Base-by-base conservation (phyloP, 2,888 invertebrate genomes). In the Clistopyga incitator region DNA sequence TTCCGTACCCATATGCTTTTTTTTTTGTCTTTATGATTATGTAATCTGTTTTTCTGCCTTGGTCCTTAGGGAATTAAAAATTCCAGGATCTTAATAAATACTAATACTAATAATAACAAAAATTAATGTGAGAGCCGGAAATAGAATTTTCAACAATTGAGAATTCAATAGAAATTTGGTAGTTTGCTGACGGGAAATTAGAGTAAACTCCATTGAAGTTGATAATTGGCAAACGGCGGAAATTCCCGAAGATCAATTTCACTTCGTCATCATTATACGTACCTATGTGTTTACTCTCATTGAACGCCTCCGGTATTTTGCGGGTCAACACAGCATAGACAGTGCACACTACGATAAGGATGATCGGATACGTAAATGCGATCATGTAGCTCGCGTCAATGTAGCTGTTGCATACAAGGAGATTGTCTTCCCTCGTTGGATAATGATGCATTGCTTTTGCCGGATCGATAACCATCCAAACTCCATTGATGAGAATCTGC, bases 271-370 rank as follows among this genome's bases (percentile, higher is more conserved):
- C 45, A 56, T 38, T 18, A 74, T 54, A 20, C 67, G 45, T 89
- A 95, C 99, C 99, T 89, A 98, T 98, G 94, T 98, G 98, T 94
- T 98, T 98, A 90, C 98, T 98, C 94, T 99, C 99, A 93, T 99
- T 99, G 93, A 99, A 99, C 54, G 99, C 99, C 93, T 99, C 99
- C 0, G 99, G 99, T 85, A 99, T 97, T 94, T 99, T 99, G 87
- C 99, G 95, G 0, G 98, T 99, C 65, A 98, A 95, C 0, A 99
- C 96, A 0, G 99, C 99, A 92, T 99, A 99, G 15, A 99, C 96
- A 0, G 99, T 99, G 93, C 99, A 99, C 81, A 98, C 95, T 18
- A 98, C 95, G 89, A 98, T 98, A 71, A 98, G 95, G 84, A 98
- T 94, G 89, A 98, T 98, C 20, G 98, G 98, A 94, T 98, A 98